Evolutionary conservation across 2,797 vertebrate genomes (phyloP), one percentile per base, ranked within the genome.

Genomic region (Parambassis ranga): DNA sequence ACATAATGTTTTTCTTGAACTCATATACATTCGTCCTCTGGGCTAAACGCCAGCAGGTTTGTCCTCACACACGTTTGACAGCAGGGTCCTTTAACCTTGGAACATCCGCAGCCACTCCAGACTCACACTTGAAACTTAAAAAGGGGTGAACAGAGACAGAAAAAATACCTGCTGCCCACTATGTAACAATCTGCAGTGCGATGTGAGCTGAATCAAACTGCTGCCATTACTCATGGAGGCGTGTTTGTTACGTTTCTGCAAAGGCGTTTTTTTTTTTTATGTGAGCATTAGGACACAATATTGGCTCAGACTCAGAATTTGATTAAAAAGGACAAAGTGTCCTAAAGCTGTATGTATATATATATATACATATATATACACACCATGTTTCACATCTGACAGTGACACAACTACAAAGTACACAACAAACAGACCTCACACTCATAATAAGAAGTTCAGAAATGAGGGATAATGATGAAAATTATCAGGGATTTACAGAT

Each of bases 151-250:
- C 65, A 62, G 16, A 32, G 32, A n/a, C n/a, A 70, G 49, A 61
- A 53, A 61, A 66, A 56, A 63, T 41, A 37, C 49, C 49, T 38
- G 47, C 71, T 43, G 71, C 71, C 75, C 75, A 76, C 64, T 51
- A 51, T 75, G 71, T 66, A 48, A 81, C 42, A 63, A 71, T 44
- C 82, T 72, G 87, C 82, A 82, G 79, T 71, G 63, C 39, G 68
- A 84, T 82, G 82, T 86, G 84, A 87, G 75, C 67, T 55, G 77
- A 87, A 88, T 90, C 65, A 61, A 79, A 71, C 35, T 39, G 38
- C 64, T 28, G 22, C 73, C 64, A 87, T 88, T 81, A 86, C 61
- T 59, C 35, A 44, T 7, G 38, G 50, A 65, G 62, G 50, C 50
- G 56, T 75, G 71, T 55, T 65, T 65, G 62, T 50, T 57, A 43